Percentiles rank a stretch among this genome's conserved stretches.
Evolutionary conservation across 2,888 invertebrate species (phyloP).

Genomic region (Diaprepes abbreviatus): DNA sequence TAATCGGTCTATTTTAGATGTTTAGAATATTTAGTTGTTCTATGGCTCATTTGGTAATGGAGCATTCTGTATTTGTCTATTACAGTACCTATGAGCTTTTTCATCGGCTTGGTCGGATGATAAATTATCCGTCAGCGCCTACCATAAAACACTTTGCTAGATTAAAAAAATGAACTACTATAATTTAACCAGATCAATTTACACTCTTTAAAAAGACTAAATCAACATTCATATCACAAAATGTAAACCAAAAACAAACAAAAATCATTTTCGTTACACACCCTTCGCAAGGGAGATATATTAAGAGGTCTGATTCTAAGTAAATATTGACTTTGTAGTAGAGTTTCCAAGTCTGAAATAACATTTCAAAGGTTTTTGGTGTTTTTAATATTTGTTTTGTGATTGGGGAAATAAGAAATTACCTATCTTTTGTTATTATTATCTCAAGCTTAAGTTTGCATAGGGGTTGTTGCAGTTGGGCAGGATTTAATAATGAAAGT

Average conservation of each 20-base stretch:
- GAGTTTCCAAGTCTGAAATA: slow-evolving; percentile 14
- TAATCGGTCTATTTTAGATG: too few species aligned
- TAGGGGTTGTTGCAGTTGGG: not conserved
- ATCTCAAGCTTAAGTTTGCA: not conserved
- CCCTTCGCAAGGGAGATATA: not conserved
- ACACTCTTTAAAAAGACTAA: not conserved
- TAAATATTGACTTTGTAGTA: slow-evolving; percentile 16
- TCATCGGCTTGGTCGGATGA: too few species aligned
- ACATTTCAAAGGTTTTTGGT: slow-evolving; percentile 9
- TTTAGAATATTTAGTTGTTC: too few species aligned
- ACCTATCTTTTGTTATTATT: not conserved
- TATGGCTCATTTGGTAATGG: too few species aligned
- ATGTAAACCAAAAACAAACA: not conserved
- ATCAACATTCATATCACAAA: not conserved
- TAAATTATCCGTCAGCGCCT: too few species aligned
- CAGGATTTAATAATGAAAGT: too few species aligned
- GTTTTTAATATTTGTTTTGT: slow-evolving; percentile 4
- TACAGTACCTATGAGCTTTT: too few species aligned
- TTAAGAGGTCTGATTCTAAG: slow-evolving; percentile 7
- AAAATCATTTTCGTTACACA: slow-evolving; percentile 1
- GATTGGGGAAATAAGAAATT: not conserved
- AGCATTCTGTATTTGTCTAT: too few species aligned
- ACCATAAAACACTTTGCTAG: too few species aligned
- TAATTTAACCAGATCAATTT: too few species aligned
- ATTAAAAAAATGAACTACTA: too few species aligned